Percentiles rank a stretch among this genome's conserved stretches.
Evolutionary conservation across 2,888 invertebrate species (phyloP).

Genomic region (Dolichomitus sp.): DNA sequence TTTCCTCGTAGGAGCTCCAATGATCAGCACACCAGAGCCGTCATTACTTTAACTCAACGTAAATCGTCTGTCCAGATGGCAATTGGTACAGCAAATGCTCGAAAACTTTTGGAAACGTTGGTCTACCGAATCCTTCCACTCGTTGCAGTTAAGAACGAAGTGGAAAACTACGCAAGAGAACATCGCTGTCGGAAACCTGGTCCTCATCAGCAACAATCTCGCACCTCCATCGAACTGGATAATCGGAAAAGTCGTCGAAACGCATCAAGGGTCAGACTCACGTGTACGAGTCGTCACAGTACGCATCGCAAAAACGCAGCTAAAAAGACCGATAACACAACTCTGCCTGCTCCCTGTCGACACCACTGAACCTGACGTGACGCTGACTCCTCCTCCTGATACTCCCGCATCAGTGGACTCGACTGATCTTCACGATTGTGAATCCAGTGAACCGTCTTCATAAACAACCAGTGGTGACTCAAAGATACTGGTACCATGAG

Average conservation of each 20-base stretch:
- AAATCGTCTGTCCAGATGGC: conserved; percentile 41
- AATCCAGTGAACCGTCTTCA: not conserved
- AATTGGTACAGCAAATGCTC: conserved; percentile 40
- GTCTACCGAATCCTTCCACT: conserved; percentile 24
- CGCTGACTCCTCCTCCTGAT: not conserved
- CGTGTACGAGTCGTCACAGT: conserved; percentile 24
- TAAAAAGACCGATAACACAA: conserved; percentile 32
- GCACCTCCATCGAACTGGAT: conserved; percentile 39
- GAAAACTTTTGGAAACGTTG: conserved; percentile 69
- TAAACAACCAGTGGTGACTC: not conserved
- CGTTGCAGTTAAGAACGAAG: conserved; percentile 10
- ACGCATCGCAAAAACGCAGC: conserved; percentile 1
- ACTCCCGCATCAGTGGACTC: not conserved
- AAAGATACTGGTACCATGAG: not conserved
- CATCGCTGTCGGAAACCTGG: conserved; percentile 31
- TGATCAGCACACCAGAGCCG: conserved; percentile 50
- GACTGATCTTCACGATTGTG: conserved; percentile 8
- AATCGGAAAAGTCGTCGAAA: conserved; percentile 26
- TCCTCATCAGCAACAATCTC: conserved; percentile 20
- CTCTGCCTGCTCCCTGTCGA: conserved; percentile 20
- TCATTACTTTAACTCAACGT: not conserved
- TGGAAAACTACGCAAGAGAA: not conserved
- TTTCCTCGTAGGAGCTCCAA: conserved; percentile 54
- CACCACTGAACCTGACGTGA: not conserved
- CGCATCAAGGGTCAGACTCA: conserved; percentile 24